phyloP scores from a whole-genome alignment of 2,797 vertebrate species.

The Falco rusticolus region DNA sequence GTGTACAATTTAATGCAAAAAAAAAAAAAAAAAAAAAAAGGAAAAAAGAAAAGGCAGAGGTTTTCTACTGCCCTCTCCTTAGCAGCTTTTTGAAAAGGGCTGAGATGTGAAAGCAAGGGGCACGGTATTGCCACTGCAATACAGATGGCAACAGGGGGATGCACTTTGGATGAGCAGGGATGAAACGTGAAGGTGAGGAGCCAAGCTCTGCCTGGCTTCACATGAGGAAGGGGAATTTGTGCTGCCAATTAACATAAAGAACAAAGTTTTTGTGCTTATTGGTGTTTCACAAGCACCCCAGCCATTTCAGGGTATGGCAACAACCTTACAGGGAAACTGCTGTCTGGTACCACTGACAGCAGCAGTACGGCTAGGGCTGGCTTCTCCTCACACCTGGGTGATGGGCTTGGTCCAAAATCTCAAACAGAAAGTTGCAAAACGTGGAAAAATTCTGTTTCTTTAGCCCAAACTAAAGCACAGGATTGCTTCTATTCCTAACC shows the following conservation, averaged over 20 bases:
- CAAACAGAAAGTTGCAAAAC: not conserved
- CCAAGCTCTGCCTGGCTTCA: not conserved
- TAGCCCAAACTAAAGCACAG: not conserved
- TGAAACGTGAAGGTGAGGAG: not conserved
- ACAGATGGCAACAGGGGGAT: not conserved
- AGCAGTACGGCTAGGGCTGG: not conserved
- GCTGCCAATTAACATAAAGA: not conserved
- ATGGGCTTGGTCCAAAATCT: not conserved
- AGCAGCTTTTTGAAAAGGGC: not conserved
- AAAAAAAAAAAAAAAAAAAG: not conserved
- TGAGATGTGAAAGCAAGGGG: not conserved
- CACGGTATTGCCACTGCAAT: accelerated
- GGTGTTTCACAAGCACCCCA: not conserved
- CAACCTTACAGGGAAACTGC: not conserved
- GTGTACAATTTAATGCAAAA: not conserved
- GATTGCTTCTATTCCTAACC: not conserved
- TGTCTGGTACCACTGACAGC: not conserved
- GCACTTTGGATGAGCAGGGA: not conserved
- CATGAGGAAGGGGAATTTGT: not conserved
- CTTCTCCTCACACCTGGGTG: not conserved
- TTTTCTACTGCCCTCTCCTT: not conserved
- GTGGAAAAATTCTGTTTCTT: not conserved
- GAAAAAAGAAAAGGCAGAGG: not conserved
- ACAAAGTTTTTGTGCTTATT: not conserved
- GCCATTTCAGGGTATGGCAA: not conserved